Evolutionary conservation across 2,113 vertebrate genomes (phyloP).

Genomic region (Ictalurus punctatus): DNA sequence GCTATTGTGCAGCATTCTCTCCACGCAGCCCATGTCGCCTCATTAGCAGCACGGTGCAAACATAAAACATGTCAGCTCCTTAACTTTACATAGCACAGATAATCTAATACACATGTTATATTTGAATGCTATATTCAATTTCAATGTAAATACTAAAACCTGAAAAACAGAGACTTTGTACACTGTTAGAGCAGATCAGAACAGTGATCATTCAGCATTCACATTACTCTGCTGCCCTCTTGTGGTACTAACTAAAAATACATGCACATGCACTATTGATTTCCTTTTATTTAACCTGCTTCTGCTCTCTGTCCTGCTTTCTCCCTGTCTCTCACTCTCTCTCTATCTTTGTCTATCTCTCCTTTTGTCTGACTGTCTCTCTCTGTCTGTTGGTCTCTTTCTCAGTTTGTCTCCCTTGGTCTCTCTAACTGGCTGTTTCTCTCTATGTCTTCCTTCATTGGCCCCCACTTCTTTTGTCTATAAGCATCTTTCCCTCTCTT

Average conservation of each 20-base stretch:
- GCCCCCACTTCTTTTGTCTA: neutral
- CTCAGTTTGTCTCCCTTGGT: neutral
- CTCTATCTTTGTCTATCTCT: no score
- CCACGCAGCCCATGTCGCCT: conserved; percentile 12
- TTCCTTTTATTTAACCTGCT: neutral
- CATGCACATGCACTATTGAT: neutral
- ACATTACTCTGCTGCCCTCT: conserved; percentile 56
- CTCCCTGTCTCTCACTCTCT: neutral
- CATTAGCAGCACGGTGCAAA: conserved; percentile 33
- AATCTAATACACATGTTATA: neutral
- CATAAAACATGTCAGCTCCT: conserved; percentile 37
- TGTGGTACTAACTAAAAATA: conserved; percentile 44
- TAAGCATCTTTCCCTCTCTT: neutral
- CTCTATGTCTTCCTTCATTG: neutral
- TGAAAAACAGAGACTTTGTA: neutral
- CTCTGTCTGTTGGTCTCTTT: no score
- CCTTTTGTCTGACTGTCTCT: neutral
- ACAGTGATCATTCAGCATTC: neutral
- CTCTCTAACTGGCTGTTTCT: neutral
- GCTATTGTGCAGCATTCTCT: conserved; percentile 30
- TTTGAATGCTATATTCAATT: neutral
- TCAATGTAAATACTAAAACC: neutral
- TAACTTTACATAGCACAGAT: neutral
- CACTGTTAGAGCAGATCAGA: neutral
- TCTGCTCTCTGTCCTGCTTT: no score